A percentile compares a stretch with the other conserved stretches of the same genome.
Evolutionary conservation across 2,113 vertebrate genomes (phyloP).

Genomic region (Aspiorhynchus laticeps): DNA sequence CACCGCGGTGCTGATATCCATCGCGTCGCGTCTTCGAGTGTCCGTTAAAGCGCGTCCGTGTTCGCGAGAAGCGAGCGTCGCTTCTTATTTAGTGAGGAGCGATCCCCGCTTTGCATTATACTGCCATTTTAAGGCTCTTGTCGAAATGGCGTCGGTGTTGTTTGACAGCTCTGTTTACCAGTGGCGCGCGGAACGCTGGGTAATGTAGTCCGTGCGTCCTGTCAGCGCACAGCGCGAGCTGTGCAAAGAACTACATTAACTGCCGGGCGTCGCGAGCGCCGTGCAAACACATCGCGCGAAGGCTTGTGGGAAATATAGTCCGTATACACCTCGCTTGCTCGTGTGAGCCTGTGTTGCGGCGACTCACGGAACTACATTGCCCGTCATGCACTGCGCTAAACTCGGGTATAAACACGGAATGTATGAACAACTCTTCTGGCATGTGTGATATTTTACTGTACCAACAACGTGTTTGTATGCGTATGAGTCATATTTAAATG

Average conservation of each 20-base stretch:
- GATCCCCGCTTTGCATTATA: slow-evolving; percentile 64
- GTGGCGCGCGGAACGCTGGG: slow-evolving; percentile 60
- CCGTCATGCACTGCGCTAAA: not conserved
- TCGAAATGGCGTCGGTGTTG: slow-evolving; percentile 84
- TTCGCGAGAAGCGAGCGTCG: slow-evolving; percentile 25
- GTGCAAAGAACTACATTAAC: not conserved
- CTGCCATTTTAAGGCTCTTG: slow-evolving; percentile 84
- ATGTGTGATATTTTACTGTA: not conserved
- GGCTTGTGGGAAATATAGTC: not conserved
- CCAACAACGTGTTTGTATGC: not conserved
- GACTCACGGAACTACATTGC: not conserved
- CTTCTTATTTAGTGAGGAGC: slow-evolving; percentile 51
- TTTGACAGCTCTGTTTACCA: slow-evolving; percentile 74
- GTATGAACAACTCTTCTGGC: slow-evolving; percentile 15
- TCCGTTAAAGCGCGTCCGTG: slow-evolving; percentile 67
- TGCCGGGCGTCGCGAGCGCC: not conserved
- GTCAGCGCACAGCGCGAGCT: not conserved
- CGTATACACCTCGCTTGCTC: no score
- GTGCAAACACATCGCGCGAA: not conserved
- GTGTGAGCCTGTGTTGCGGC: no score
- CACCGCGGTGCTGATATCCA: slow-evolving; percentile 91
- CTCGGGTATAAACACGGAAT: slow-evolving; percentile 4
- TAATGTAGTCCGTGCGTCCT: slow-evolving; percentile 64
- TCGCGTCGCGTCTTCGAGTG: slow-evolving; percentile 69
- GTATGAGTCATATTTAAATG: not conserved